These are phyloP conservation scores for Phrynocephalus forsythii DNA, from an alignment of 2,797 vertebrate species.

Conservation along the genomic window DNA sequence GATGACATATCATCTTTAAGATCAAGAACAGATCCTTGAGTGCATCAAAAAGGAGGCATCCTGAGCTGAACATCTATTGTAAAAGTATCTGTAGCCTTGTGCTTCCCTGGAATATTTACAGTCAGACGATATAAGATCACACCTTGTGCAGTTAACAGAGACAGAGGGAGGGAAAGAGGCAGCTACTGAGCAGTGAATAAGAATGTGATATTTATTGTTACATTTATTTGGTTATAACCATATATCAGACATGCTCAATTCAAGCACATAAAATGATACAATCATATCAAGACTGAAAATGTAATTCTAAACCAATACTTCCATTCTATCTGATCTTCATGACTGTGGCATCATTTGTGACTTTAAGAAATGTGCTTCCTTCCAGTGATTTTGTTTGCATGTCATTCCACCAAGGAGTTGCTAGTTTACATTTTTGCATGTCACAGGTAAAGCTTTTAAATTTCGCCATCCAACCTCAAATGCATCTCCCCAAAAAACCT, in stretches of 20 bases:
- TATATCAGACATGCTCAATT: conserved; percentile 70
- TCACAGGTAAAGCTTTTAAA: conserved; percentile 22
- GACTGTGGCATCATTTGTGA: conserved; percentile 27
- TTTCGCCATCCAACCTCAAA: not conserved
- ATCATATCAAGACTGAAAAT: conserved; percentile 68
- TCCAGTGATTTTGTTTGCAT: conserved; percentile 29
- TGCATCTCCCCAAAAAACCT: too few species aligned
- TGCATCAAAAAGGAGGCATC: conserved; percentile 68
- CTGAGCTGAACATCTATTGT: conserved; percentile 59
- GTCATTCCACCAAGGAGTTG: not conserved
- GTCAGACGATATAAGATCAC: conserved; percentile 68
- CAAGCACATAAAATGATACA: conserved; percentile 70
- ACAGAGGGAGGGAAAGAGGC: conserved; percentile 61
- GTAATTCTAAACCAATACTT: conserved; percentile 63
- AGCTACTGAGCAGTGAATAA: conserved; percentile 70
- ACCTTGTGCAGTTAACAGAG: conserved; percentile 66
- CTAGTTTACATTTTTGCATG: conserved; percentile 19
- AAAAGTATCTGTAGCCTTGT: conserved; percentile 67
- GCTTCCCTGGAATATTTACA: conserved; percentile 79
- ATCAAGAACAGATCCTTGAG: conserved; percentile 75
- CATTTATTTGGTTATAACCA: conserved; percentile 70
- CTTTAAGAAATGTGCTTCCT: conserved; percentile 25
- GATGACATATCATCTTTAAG: conserved; percentile 71
- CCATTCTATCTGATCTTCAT: conserved; percentile 37
- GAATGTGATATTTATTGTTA: conserved; percentile 73